Base-by-base conservation (phyloP, 1,140 invertebrate genomes). In the Drosophila saltans region DNA sequence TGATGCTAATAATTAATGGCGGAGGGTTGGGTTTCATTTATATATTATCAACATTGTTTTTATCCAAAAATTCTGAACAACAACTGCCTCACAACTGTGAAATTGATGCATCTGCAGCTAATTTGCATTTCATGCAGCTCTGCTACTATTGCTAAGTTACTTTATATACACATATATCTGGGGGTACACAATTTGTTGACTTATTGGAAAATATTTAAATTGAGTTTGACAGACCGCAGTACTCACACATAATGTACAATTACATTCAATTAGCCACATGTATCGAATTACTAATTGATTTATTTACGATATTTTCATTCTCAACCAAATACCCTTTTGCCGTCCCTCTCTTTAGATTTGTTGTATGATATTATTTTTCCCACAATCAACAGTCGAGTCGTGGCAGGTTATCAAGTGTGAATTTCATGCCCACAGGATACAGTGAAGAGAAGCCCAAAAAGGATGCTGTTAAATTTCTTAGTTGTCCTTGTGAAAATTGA, bases 271-370 rank as follows among this genome's bases (percentile, higher is more conserved):
- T 80, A 83, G 76, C 72, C 65, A 56, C 56, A 66, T 72, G 75
- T 57, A 80, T 83, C 69, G 80, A 79, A 76, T 83, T 83, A 83
- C 80, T 76, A 76, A 76, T 69, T 79, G 80, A 74, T 76, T 79
- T 72, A 75, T 83, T 76, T 80, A 76, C 79, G 63, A 76, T 63
- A 75, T 63, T 80, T 65, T 41, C 70, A 48, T 40, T 55, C 68
- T 40, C 41, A 43, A 24, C 36, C 2, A 5, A 7, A 16, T 4
- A 4, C 5, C 10, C 21, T 48, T 21, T 48, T 21, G 45, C 16
- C 21, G 16, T 24, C 45, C 8, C 21, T 48, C 16, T 16, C 16
- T 16, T 16, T 16, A 16, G 16, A 16, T 16, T 16, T 16, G 16
- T 16, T 0, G 16, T 16, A 16, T 16, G 16, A 16, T 78, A 71